These are phyloP conservation scores for Tachystola acroxantha DNA, from an alignment of 2,888 invertebrate genomes.

Conservation along the genomic window DNA sequence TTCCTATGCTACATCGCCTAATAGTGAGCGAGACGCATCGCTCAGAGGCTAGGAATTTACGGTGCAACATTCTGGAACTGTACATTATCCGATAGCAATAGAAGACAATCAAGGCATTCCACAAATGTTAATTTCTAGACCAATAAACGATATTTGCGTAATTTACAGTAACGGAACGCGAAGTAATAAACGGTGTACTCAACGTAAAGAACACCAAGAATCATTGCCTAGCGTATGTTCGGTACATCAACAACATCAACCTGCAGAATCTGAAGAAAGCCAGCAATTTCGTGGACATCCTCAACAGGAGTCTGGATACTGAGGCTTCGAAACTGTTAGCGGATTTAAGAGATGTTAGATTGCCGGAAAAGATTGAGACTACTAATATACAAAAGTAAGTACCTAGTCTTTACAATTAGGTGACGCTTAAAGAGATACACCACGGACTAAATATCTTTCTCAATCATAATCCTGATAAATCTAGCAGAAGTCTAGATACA, in stretches of 20 bases:
- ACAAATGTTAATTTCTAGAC: too few species aligned
- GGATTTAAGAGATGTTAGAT: conserved; percentile 92
- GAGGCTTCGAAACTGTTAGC: conserved; percentile 94
- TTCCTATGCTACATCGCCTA: too few species aligned
- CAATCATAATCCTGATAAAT: too few species aligned
- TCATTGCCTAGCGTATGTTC: conserved; percentile 95
- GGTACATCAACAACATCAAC: conserved; percentile 98
- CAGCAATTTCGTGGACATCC: conserved; percentile 96
- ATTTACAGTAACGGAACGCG: conserved; percentile 94
- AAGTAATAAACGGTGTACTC: conserved; percentile 96
- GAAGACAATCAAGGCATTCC: too few species aligned
- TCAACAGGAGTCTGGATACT: conserved; percentile 93
- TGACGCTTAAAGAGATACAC: too few species aligned
- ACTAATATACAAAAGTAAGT: conserved; percentile 92
- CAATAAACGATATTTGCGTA: neutral
- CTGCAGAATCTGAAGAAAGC: conserved; percentile 96
- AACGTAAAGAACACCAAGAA: conserved; percentile 96
- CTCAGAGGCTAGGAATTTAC: too few species aligned
- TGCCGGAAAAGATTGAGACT: conserved; percentile 92
- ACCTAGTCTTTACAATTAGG: too few species aligned
- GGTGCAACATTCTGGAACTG: too few species aligned
- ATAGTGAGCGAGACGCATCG: too few species aligned
- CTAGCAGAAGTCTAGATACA: too few species aligned
- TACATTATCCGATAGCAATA: too few species aligned
- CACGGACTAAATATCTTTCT: too few species aligned